phyloP scores from a whole-genome alignment of 1,140 invertebrate genomes.

The Eriocheir sinensis region DNA sequence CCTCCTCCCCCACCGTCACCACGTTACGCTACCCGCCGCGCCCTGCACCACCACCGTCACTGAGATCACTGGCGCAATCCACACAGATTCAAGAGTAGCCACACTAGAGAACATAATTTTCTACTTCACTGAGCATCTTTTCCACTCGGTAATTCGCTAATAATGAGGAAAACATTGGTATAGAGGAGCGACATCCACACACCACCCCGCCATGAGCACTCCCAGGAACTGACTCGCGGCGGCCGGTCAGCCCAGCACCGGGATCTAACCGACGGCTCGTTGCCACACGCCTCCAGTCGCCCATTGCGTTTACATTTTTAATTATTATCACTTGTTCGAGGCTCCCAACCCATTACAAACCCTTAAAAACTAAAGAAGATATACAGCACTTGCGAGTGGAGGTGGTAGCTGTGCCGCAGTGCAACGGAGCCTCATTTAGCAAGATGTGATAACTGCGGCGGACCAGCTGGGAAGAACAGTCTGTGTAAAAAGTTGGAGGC shows the following conservation, averaged over 20 bases:
- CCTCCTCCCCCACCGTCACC: not conserved
- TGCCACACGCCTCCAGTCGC: constrained; percentile 7
- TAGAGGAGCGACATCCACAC: not conserved
- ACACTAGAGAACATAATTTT: not conserved
- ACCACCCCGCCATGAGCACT: constrained; percentile 60
- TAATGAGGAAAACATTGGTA: not conserved
- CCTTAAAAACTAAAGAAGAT: not conserved
- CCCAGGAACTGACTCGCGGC: constrained; percentile 62
- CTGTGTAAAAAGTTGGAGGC: constrained; percentile 68
- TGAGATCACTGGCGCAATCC: not conserved
- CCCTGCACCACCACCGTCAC: not conserved
- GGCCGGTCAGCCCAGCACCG: constrained; percentile 64
- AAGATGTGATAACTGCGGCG: not conserved
- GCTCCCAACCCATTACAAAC: not conserved
- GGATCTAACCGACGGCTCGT: constrained; percentile 30
- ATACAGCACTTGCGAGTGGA: not conserved
- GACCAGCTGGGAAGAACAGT: constrained; percentile 70
- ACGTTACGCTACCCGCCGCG: not conserved
- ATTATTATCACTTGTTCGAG: not conserved
- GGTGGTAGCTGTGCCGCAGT: not conserved
- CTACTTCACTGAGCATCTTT: not conserved
- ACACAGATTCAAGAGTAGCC: not conserved
- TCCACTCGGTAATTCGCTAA: not conserved
- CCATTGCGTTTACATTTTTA: not conserved
- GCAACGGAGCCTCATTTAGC: not conserved